Base-by-base conservation (phyloP, 2,888 invertebrate genomes). In the Agonopterix alstromeriana region DNA sequence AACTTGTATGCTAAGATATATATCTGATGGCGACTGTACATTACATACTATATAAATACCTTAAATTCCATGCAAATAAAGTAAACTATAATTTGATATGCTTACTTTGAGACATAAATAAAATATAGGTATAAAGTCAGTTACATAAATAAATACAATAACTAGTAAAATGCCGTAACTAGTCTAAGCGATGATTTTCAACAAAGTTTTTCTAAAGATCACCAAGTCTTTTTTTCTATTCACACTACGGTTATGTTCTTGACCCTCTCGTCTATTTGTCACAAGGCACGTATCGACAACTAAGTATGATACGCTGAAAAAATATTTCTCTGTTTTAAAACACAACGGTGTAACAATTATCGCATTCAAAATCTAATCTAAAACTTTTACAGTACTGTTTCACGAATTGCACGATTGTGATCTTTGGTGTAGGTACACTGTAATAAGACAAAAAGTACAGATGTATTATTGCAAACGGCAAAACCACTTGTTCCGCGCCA, bases 211-310 rank as follows among this genome's bases (percentile, higher is more conserved):
- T 47, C 45, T 48, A 47, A 47, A 45, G 48, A 48, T 56, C 54
- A 50, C 48, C 36, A 59, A 53, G 57, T 54, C 58, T 59, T 59
- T 62, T 63, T 62, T 58, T 57, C 58, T 46, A 42, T 36, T 46
- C 56, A 61, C 51, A 52, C 66, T 65, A 67, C 51, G 35, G 5
- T 2, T 27, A 27, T 27, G 17, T 27, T 27, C 5, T 27, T 27
- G 27, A 27, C 27, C 27, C 7, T 27, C 7, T 27, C 56, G 55
- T 57, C 63, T 78, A 77, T 70, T 61, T 58, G 69, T 77, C 73
- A 72, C 80, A 82, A 85, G 81, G 84, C 83, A 84, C 80, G 82
- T 77, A 83, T 77, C 84, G 54, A 72, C 65, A 63, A 64, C 70
- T 73, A 27, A 27, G 27, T 27, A 74, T 66, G 82, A 83, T 82